Evolutionary conservation across 2,113 vertebrate species (phyloP).

Genomic region (Caracal caracal): DNA sequence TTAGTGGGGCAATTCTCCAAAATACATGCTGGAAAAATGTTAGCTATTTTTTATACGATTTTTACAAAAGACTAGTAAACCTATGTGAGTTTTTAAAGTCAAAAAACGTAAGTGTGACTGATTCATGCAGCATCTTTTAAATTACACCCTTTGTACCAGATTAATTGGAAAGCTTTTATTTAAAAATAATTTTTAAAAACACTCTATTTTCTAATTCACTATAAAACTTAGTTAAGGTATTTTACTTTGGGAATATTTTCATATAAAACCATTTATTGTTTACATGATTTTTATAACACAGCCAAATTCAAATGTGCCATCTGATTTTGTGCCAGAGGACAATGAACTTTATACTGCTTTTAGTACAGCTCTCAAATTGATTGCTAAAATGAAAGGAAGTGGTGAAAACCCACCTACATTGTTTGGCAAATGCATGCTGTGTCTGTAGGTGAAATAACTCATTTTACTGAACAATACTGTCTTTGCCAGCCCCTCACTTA

Average conservation of each 20-base stretch:
- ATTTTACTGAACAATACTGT: background rate
- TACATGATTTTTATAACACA: constrained; percentile 33
- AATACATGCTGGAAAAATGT: background rate
- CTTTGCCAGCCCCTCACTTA: background rate
- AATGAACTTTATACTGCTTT: constrained; percentile 61
- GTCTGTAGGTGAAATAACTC: background rate
- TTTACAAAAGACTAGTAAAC: background rate
- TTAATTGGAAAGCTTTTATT: background rate
- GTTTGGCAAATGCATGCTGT: background rate
- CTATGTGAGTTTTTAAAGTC: background rate
- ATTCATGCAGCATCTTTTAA: background rate
- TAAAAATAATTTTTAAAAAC: background rate
- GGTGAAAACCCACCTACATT: background rate
- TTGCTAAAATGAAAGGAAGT: constrained; percentile 46
- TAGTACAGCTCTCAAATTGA: constrained; percentile 68
- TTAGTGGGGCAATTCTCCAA: background rate
- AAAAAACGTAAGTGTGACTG: background rate
- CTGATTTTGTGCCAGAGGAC: constrained; percentile 72
- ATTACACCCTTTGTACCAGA: background rate
- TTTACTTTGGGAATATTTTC: constrained; percentile 2
- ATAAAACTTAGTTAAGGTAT: background rate
- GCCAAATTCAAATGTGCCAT: constrained; percentile 63
- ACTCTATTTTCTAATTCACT: background rate
- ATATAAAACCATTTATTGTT: background rate
- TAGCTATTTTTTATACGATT: background rate